A percentile compares a stretch with the other conserved stretches of the same genome.
These are phyloP conservation scores for Odocoileus hemionus DNA, from an alignment of 2,113 vertebrate genomes.

Conservation along the genomic window DNA sequence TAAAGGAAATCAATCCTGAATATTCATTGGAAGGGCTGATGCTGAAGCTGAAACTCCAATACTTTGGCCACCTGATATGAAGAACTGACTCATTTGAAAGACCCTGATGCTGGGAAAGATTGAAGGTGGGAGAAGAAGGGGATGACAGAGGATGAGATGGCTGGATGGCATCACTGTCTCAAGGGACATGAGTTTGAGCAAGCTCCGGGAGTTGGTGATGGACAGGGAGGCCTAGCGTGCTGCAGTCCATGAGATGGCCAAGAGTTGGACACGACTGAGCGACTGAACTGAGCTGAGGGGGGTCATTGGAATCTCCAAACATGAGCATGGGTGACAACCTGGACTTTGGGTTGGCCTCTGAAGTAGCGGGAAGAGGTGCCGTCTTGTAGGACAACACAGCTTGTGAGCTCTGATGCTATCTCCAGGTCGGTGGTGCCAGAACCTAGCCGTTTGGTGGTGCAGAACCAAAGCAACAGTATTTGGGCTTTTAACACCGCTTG, in stretches of 20 bases:
- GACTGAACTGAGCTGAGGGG: neutral
- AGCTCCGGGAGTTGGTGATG: neutral
- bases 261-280: neutral
- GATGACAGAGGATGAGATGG: neutral
- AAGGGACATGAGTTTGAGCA: neutral
- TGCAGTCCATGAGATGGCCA: fast-evolving
- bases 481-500: neutral
- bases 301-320: neutral
- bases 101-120: neutral
- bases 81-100: neutral
- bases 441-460: neutral
- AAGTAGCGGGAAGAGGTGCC: neutral
- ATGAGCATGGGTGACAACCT: neutral
- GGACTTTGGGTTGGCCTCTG: neutral
- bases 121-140: neutral
- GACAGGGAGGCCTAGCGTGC: neutral
- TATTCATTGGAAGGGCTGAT: neutral
- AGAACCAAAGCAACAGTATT: neutral
- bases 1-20: neutral
- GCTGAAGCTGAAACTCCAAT: neutral
- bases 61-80: neutral
- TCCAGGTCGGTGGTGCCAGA: neutral
- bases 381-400: neutral
- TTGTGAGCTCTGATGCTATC: neutral
- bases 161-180: neutral